Percentiles rank a stretch among this genome's conserved stretches.
These are phyloP conservation scores for Mya arenaria DNA, from an alignment of 1,140 invertebrate species.

Conservation along the genomic window DNA sequence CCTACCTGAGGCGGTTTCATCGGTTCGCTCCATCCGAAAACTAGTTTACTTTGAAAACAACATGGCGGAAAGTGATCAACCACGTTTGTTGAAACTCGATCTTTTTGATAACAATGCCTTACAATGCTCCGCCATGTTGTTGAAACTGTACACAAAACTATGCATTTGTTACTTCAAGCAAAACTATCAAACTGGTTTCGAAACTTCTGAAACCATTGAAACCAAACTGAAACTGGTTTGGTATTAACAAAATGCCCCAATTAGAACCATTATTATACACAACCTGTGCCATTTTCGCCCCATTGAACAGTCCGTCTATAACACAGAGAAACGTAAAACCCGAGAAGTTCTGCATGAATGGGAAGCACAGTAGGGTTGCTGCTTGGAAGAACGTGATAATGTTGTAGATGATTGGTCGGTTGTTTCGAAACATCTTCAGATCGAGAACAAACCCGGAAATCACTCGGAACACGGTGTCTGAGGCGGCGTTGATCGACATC, in stretches of 20 bases:
- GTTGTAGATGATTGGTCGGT: conserved; percentile 27
- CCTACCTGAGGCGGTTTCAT: too few species aligned
- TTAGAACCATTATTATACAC: neutral
- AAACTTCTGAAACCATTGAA: neutral
- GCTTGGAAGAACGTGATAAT: conserved; percentile 19
- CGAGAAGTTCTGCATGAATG: conserved; percentile 7
- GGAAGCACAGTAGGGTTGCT: neutral
- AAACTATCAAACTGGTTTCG: neutral
- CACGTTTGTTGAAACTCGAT: too few species aligned
- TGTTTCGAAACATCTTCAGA: conserved; percentile 11
- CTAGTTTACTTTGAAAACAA: too few species aligned
- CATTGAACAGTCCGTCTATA: conserved; percentile 7
- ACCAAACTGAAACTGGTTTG: neutral
- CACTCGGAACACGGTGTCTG: conserved; percentile 35
- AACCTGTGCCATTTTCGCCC: conserved; percentile 36
- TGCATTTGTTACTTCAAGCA: neutral
- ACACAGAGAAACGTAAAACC: conserved; percentile 7
- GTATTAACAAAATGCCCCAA: neutral
- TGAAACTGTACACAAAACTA: neutral
- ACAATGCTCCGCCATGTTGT: neutral
- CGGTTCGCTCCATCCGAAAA: too few species aligned
- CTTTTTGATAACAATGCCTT: neutral
- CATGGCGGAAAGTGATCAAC: too few species aligned
- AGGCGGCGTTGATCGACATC: conserved; percentile 15
- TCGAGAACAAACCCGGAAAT: conserved; percentile 37